Evolutionary conservation across 1,140 invertebrate genomes (phyloP).

Genomic region (Teleogryllus occipitalis): DNA sequence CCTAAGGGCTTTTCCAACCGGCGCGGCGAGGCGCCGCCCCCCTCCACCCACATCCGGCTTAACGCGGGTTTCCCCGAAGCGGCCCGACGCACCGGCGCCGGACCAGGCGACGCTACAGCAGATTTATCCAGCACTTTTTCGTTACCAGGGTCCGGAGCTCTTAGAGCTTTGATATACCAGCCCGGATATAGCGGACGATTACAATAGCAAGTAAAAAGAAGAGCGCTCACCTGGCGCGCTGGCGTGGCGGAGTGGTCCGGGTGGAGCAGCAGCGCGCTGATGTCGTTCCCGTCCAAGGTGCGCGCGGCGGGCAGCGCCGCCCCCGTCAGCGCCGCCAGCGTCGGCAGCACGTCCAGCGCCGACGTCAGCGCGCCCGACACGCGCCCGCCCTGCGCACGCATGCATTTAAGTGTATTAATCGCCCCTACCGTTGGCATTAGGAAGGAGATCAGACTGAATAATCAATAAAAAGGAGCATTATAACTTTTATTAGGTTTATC

Average conservation of each 20-base stretch:
- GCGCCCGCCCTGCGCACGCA: slow-evolving; percentile 20
- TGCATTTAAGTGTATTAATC: too few relatives aligned
- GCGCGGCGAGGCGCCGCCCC: too few relatives aligned
- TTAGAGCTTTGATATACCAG: background rate
- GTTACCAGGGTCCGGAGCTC: background rate
- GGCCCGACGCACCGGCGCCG: too few relatives aligned
- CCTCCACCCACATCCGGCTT: too few relatives aligned
- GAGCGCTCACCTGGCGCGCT: background rate
- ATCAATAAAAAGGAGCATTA: too few relatives aligned
- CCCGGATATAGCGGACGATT: background rate
- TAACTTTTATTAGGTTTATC: too few relatives aligned
- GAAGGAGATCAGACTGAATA: too few relatives aligned
- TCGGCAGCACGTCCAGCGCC: slow-evolving; percentile 25
- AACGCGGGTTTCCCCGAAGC: too few relatives aligned
- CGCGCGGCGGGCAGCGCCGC: slow-evolving; percentile 16
- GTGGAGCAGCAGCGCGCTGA: slow-evolving; percentile 16
- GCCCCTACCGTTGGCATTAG: too few relatives aligned
- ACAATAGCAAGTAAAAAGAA: background rate
- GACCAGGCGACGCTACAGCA: too few relatives aligned
- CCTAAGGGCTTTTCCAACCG: too few relatives aligned
- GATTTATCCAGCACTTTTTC: too few relatives aligned
- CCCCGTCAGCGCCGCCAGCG: slow-evolving; percentile 20
- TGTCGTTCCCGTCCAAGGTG: slow-evolving; percentile 24
- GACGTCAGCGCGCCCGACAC: slow-evolving; percentile 20
- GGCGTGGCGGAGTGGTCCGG: slow-evolving; percentile 2